A percentile compares a stretch with the other conserved stretches of the same genome.
Conservation (phyloP, 1,140 invertebrate species). For the Polyergus mexicanus region DNA sequence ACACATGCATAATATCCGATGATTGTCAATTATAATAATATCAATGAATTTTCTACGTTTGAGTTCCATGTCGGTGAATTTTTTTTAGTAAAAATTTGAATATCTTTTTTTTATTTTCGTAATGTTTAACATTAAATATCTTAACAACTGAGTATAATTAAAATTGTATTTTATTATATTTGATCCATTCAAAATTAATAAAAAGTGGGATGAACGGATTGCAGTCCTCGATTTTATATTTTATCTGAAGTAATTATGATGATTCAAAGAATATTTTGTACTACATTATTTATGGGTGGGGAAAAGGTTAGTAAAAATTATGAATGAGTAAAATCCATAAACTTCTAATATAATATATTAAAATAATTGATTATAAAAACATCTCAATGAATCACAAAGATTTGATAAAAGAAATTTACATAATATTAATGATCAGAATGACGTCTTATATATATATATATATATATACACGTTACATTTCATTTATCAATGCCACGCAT, state of each 20-base stretch:
- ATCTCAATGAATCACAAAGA: not conserved
- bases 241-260: not conserved
- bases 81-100: not conserved
- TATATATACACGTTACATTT: not conserved
- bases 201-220: not conserved
- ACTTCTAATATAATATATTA: not conserved
- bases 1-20: not conserved
- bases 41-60: not conserved
- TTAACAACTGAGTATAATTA: not conserved
- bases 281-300: not conserved
- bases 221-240: not conserved
- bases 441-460: not conserved
- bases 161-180: not conserved
- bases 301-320: not conserved
- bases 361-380: not conserved
- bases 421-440: not conserved
- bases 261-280: not conserved
- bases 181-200: not conserved
- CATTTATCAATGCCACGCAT: not conserved
- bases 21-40: constrained; percentile 13
- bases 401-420: not conserved
- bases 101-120: not conserved
- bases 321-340: not conserved
- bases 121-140: not conserved
- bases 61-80: not conserved